Base-by-base conservation (phyloP, 2,113 vertebrate species). In the Sciurus niger region DNA sequence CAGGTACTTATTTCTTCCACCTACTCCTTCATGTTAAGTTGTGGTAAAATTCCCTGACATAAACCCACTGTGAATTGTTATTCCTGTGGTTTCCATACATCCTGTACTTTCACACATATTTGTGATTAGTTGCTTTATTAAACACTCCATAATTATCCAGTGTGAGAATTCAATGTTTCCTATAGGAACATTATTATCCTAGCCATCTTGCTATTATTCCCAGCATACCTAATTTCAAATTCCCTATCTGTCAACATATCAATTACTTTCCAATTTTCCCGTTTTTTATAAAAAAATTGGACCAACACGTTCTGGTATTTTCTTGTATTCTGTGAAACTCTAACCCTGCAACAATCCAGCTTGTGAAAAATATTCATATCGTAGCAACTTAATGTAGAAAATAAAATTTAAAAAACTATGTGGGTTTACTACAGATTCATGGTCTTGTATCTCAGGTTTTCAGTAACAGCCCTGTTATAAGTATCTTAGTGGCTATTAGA, bases 311-410 rank as follows among this genome's bases (percentile, higher is more conserved):
- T 79, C 73, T 65, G 6, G 24, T 34, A 37, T 83, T 40, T 76
- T 90, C 25, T 65, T 63, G 28, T 32, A 18, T 37, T 12, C 4
- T 85, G 30, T 4, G 90, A 96, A 96, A 89, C 1, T 25, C 18
- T 7, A 89, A 5, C 7, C 34, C 34, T 77, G 46, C 2, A 78
- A 83, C 22, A 73, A 53, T 60, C 6, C 8, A 93, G 48, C 12
- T 79, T 58, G 5, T 73, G 67, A 95, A 87, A 20, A 83, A 83
- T 40, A 90, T 94, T 32, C 74, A 28, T 65, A 72, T 90, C 58
- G 16, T 53, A 51, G 4, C 32, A 51, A 84, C 25, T 70, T 53
- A 90, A 70, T 70, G 51, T 73, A n/a, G 60, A 82, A 77, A 63
- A 88, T 76, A 60, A 9, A 68, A 8, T 34, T 63, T 37, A 37